phyloP scores from a whole-genome alignment of 2,797 vertebrate genomes.

The Xerus rutilus region DNA sequence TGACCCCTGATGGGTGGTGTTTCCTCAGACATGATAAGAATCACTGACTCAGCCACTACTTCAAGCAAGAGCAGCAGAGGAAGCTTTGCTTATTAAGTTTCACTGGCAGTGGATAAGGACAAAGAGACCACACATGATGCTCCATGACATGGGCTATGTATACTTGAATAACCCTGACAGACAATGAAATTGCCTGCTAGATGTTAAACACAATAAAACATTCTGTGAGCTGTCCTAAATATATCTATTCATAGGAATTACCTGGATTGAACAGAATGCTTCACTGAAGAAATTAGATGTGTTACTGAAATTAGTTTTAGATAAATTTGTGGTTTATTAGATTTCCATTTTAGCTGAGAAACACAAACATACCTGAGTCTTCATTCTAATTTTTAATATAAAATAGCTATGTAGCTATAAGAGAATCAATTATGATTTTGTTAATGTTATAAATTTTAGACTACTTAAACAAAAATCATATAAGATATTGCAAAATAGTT shows the following conservation, averaged over 20 bases:
- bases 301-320: slow-evolving; percentile 7
- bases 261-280: neutral
- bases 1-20: slow-evolving; percentile 84
- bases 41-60: slow-evolving; percentile 70
- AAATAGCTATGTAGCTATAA: neutral
- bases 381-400: neutral
- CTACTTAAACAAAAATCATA: neutral
- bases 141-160: neutral
- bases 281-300: neutral
- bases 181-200: neutral
- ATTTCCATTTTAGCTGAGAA: neutral
- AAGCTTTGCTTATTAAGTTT: slow-evolving; percentile 56
- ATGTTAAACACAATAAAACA: neutral
- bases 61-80: slow-evolving; percentile 13
- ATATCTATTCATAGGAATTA: neutral
- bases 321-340: neutral
- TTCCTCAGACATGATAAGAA: slow-evolving; percentile 83
- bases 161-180: neutral
- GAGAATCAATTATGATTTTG: neutral
- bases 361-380: neutral
- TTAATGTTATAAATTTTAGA: neutral
- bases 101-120: neutral
- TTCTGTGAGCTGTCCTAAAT: neutral
- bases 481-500: neutral
- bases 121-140: slow-evolving; percentile 39